Evolutionary conservation across 2,888 invertebrate genomes (phyloP), one percentile per base, ranked within the genome.

Genomic region (Deilephila elpenor): DNA sequence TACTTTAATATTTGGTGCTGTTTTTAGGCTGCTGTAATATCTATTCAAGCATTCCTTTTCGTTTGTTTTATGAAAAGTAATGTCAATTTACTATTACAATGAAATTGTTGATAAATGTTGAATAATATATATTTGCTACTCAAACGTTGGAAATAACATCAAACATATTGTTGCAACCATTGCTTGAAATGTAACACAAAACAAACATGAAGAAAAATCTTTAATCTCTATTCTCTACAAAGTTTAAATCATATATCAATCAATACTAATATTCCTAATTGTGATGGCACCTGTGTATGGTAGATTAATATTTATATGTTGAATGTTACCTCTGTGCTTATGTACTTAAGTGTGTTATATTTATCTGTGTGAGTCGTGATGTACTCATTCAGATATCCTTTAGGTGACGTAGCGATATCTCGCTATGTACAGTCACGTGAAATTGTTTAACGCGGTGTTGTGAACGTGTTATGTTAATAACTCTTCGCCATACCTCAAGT

Each of bases 361-460:
- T 51, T n/a, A 53, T 34, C 29, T 73, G 53, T 61, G 25, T 70
- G n/a, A 71, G 59, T 19, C 59, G 71, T 74, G 59, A 74, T 53
- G 70, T 73, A 74, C 74, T 70, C 73, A 72, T 71, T 70, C 73
- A 19, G 53, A 70, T 70, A 56, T 70, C 29, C 51, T 29, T 25
- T 53, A 70, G 53, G 70, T 53, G 51, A 70, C 70, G 29, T 53
- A 6, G 70, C 29, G 70, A 70, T 53, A 51, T 51, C 53, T 29
- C 25, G 17, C 17, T 11, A 3, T 19, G 19, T 20, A 7, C 20
- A 51, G 56, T 70, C 53, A 71, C 53, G 70, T 71, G 59, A 71
- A 56, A 59, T 32, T 71, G 53, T 67, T 67, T 67, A 67, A 44
- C 67, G 44, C 44, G 25, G 5, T 20, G 17, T 25, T 25, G 51